phyloP scores from a whole-genome alignment of 1,140 invertebrate genomes.

The Brachionus calyciflorus region DNA sequence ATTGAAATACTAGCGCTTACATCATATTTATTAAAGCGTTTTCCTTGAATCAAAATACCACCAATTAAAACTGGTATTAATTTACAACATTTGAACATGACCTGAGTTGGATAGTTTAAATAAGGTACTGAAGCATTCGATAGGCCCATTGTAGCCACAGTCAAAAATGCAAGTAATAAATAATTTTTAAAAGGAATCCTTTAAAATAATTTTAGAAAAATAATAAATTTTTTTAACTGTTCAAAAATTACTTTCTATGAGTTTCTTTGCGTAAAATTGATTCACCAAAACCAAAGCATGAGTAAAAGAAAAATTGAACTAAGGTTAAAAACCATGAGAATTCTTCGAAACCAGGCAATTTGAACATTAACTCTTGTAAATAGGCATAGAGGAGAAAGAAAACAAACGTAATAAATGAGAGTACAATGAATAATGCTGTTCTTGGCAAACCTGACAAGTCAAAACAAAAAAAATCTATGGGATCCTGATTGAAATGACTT shows the following conservation, averaged over 20 bases:
- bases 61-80: conserved; percentile 89
- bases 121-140: conserved; percentile 92
- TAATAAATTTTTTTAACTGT: conserved; percentile 22
- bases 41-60: conserved; percentile 81
- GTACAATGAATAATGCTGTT: conserved; percentile 12
- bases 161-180: conserved; percentile 8
- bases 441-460: background rate
- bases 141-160: conserved; percentile 77
- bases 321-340: conserved; percentile 89
- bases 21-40: conserved; percentile 78
- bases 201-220: background rate
- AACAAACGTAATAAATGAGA: conserved; percentile 4
- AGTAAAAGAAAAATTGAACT: conserved; percentile 83
- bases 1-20: conserved; percentile 78
- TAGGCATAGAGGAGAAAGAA: conserved; percentile 33
- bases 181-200: conserved; percentile 24
- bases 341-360: conserved; percentile 77
- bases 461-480: conserved; percentile 37
- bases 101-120: conserved; percentile 79
- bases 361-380: conserved; percentile 80
- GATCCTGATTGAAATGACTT: background rate
- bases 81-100: conserved; percentile 76
- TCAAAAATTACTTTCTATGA: conserved; percentile 67
- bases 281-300: conserved; percentile 75
- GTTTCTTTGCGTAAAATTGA: conserved; percentile 67